phyloP scores from a whole-genome alignment of 2,113 vertebrate species.

The Xenotilapia longispinis region DNA sequence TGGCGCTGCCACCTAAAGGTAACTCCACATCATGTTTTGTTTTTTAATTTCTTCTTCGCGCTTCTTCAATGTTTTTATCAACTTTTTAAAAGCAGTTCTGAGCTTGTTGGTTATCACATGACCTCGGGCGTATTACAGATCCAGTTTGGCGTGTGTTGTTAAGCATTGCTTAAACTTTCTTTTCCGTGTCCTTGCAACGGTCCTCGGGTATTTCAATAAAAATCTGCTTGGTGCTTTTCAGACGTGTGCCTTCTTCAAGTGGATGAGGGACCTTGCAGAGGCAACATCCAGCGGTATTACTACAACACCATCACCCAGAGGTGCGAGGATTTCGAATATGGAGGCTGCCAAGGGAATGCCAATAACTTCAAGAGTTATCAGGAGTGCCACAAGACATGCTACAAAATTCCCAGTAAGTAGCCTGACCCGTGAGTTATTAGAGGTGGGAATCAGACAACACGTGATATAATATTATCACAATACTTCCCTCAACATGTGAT shows the following conservation, averaged over 20 bases:
- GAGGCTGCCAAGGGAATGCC: conserved; percentile 83
- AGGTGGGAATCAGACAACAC: background rate
- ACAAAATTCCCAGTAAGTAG: conserved; percentile 82
- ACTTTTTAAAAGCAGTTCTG: background rate
- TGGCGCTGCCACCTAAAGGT: conserved; percentile 44
- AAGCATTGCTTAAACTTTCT: background rate
- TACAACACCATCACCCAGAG: conserved; percentile 81
- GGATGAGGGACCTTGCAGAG: conserved; percentile 77
- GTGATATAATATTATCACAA: background rate
- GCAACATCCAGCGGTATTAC: conserved; percentile 67
- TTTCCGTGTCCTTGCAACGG: background rate
- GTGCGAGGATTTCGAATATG: conserved; percentile 80
- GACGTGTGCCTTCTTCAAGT: conserved; percentile 77
- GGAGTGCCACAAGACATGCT: conserved; percentile 80
- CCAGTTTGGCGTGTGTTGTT: background rate
- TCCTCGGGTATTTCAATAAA: background rate
- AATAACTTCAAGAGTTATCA: conserved; percentile 80
- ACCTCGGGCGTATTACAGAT: background rate
- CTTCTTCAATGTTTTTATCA: background rate
- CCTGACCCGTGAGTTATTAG: background rate
- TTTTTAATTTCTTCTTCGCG: background rate
- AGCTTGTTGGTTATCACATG: background rate
- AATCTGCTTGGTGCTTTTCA: background rate
- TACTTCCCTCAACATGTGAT: background rate
- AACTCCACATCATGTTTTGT: background rate